Base-by-base conservation (phyloP, 2,888 invertebrate genomes). In the Zaprionus obscuricornis region DNA sequence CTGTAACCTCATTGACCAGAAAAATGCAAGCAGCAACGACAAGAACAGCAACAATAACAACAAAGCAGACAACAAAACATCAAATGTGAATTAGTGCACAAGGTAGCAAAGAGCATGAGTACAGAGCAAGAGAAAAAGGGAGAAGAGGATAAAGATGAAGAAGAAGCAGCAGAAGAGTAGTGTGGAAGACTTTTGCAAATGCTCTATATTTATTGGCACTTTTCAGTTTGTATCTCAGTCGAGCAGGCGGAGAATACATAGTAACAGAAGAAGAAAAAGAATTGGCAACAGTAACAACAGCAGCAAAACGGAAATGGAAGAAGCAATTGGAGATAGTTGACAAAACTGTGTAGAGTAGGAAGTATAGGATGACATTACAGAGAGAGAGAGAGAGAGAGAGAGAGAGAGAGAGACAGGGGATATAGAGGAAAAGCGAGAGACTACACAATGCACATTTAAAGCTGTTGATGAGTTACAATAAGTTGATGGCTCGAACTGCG, bases 1-100 rank as follows among this genome's bases (percentile, higher is more conserved):
- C 78, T 86, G 76, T 86, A 87, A 85, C 82, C 87, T 87, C 84
- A 82, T 85, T 87, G 82, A 87, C 82, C 82, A 82, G 87, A 85
- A 85, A 86, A 79, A 79, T 79, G 86, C 86, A 78, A 72, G 78
- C 85, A 78, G 52, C 73, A 69, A 18, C 33, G 64, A 26, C 17
- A 63, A 45, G 59, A 66, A 31, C 42, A 72, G 29, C 74, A 82
- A 46, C 56, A 70, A 74, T 58, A n/a, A 54, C 69, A 66, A 43
- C 62, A 52, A 57, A 76, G 57, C 58, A 81, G 78, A 78, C 78
- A 86, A 86, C 86, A 85, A 79, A 87, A 82, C 82, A 82, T 82
- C 81, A 82, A 82, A 87, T 87, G 82, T 82, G 87, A 82, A 82
- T 82, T 82, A 82, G 82, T 87, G 82, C 83, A 83, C 58, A 73